Base-by-base conservation (phyloP, 2,888 invertebrate genomes). In the Eristalis intricaria region DNA sequence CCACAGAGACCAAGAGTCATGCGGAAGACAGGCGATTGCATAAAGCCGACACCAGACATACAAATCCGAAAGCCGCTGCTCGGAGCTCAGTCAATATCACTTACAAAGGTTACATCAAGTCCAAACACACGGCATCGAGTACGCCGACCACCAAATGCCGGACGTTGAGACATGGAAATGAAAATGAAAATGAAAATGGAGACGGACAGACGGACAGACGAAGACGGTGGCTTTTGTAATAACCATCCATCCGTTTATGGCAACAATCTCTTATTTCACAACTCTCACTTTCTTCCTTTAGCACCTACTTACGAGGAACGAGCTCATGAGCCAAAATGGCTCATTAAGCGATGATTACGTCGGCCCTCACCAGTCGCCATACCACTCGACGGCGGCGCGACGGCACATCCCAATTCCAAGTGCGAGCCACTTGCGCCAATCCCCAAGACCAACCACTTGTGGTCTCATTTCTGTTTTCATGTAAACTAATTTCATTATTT, bases 211-310 rank as follows among this genome's bases (percentile, higher is more conserved):
- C 29, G 29, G 29, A 29, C 5, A 29, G 29, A 5, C 5, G 8
- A 26, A 26, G 60, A 60, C 50, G 19, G 50, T 50, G 60, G 26
- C 43, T 78, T 73, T 74, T 69, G 43, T 64, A 63, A 56, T 68
- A 58, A 71, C 58, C 69, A 50, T 40, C 76, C 71, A 38, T 68
- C 50, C 50, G 50, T 50, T 19, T 19, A 71, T 64, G 64, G 50
- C 60, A 56, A 19, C 64, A 50, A 64, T 68, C 76, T 85, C 81
- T 81, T 73, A 85, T 73, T 85, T 85, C 71, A 81, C 85, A 73
- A 73, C 74, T 83, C 82, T 86, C 61, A 86, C 86, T 86, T 86
- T 86, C 86, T 86, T 86, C 86, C 86, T 75, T 82, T 78, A 68
- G 78, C 86, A 86, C 82, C 86, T 81, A 77, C 73, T 73, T 69